Base-by-base conservation (phyloP, 1,140 invertebrate species). In the Berghia stephanieae region DNA sequence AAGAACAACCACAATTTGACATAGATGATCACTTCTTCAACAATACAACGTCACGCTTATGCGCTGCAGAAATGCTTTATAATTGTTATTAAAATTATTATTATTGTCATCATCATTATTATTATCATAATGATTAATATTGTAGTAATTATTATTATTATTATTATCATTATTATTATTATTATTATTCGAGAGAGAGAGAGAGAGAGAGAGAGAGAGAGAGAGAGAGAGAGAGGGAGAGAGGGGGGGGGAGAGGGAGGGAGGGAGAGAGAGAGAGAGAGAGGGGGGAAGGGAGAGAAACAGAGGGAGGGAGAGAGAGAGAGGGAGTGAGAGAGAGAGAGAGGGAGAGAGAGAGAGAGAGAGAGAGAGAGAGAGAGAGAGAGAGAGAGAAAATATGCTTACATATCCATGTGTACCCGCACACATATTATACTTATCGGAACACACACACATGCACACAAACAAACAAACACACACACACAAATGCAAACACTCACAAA, bases 321-420 rank as follows among this genome's bases (percentile, higher is more conserved):
- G 55, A 21, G 46, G 24, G 46, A 52, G 46, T 16, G 21, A 6
- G 46, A 52, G 46, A 52, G 46, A 52, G 46, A 52, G 46, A 52
- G 13, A 24, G 34, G 8, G 46, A 52, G 46, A 52, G 46, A 52
- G 46, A 52, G 46, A 52, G 46, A 52, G 46, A 52, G 46, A 52
- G 46, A 6, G 55, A 60, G 57, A 60, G 57, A 60, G 57, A 60
- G 57, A 60, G 57, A 60, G 57, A 60, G 57, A 60, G 57, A 60
- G 57, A 60, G 57, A 60, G 57, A 60, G 57, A 60, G 1, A 10
- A 6, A 60, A 24, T 16, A 52, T 52, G 46, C 13, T 52, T 52
- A n/a, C n/a, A n/a, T n/a, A n/a, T n/a, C n/a, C n/a, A n/a, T n/a
- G n/a, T n/a, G n/a, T n/a, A n/a, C n/a, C n/a, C n/a, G n/a, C n/a